phyloP scores from a whole-genome alignment of 2,888 invertebrate genomes.

The Isoperla grammatica region DNA sequence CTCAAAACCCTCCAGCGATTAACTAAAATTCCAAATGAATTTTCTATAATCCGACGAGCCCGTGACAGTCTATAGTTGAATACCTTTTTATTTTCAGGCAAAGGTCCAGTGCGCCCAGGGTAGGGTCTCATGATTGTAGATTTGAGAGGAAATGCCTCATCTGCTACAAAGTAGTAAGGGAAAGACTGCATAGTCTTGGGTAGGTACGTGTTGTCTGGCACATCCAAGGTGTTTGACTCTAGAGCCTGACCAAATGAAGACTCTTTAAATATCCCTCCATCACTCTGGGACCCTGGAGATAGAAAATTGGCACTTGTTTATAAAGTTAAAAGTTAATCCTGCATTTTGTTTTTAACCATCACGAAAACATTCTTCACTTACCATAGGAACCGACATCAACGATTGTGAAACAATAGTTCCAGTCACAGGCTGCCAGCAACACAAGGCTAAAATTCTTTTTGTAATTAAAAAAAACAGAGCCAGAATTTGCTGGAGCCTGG shows the following conservation, averaged over 20 bases:
- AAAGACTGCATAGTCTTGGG: background rate
- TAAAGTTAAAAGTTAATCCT: no score
- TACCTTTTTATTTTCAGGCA: slow-evolving; percentile 1
- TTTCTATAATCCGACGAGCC: slow-evolving; percentile 8
- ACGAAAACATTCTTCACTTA: no score
- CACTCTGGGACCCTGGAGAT: slow-evolving; percentile 9
- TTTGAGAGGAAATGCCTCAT: slow-evolving; percentile 8
- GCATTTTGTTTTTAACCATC: no score
- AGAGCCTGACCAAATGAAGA: slow-evolving; percentile 8
- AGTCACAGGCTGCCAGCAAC: slow-evolving; percentile 2
- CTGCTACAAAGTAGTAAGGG: slow-evolving; percentile 6
- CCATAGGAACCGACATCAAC: slow-evolving; percentile 11
- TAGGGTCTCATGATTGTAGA: slow-evolving; percentile 11
- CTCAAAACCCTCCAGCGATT: slow-evolving; percentile 3
- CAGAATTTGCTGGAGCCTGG: slow-evolving; percentile 2
- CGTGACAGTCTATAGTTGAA: slow-evolving; percentile 14
- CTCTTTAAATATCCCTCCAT: slow-evolving; percentile 3
- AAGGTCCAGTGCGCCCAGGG: background rate
- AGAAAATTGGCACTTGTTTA: no score
- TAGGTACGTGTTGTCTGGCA: background rate
- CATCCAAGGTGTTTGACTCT: background rate
- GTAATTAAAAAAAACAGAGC: slow-evolving; percentile 4
- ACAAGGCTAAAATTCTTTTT: slow-evolving; percentile 1
- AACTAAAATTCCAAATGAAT: slow-evolving; percentile 17
- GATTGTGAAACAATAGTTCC: background rate